A percentile compares a stretch with the other conserved stretches of the same genome.
Conservation (phyloP, 1,140 invertebrate species). For the Megalonaias nervosa region DNA sequence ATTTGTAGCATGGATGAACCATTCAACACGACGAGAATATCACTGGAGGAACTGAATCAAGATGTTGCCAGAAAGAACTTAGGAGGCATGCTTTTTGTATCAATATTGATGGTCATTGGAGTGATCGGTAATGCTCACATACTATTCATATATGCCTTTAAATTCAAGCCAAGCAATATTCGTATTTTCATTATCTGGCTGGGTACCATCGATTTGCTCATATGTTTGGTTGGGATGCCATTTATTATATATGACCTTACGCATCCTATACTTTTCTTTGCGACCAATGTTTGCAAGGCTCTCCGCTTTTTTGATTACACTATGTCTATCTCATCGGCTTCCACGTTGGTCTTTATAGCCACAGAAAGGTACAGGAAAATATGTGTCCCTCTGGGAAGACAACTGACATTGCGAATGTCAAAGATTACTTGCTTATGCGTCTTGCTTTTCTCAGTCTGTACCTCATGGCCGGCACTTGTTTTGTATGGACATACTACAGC, state of each 20-base stretch:
- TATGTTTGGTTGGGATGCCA: constrained; percentile 52
- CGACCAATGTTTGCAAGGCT: constrained; percentile 41
- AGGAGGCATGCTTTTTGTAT: constrained; percentile 38
- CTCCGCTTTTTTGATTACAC: constrained; percentile 48
- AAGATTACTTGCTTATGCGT: constrained; percentile 35
- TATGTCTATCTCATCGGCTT: constrained; percentile 42
- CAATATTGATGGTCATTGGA: constrained; percentile 43
- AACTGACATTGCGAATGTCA: constrained; percentile 27
- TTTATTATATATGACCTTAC: constrained; percentile 46
- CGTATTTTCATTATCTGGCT: constrained; percentile 45
- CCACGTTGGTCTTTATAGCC: constrained; percentile 47
- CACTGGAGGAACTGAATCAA: constrained; percentile 79
- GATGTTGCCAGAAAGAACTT: constrained; percentile 68
- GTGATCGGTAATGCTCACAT: constrained; percentile 51
- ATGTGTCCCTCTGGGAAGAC: constrained; percentile 35
- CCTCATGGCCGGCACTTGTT: constrained; percentile 49
- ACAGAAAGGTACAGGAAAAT: constrained; percentile 54
- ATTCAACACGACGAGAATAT: constrained; percentile 74
- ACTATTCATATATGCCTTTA: constrained; percentile 49
- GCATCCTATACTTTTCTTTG: constrained; percentile 43
- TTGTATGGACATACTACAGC: constrained; percentile 38
- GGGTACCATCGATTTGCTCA: constrained; percentile 48
- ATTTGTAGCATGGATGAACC: constrained; percentile 86
- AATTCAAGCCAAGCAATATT: constrained; percentile 44
- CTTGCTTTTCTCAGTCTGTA: constrained; percentile 24